Percentiles rank a stretch among this genome's conserved stretches.
Evolutionary conservation across 1,140 invertebrate genomes (phyloP).

Genomic region (Drosophila kurseongensis): DNA sequence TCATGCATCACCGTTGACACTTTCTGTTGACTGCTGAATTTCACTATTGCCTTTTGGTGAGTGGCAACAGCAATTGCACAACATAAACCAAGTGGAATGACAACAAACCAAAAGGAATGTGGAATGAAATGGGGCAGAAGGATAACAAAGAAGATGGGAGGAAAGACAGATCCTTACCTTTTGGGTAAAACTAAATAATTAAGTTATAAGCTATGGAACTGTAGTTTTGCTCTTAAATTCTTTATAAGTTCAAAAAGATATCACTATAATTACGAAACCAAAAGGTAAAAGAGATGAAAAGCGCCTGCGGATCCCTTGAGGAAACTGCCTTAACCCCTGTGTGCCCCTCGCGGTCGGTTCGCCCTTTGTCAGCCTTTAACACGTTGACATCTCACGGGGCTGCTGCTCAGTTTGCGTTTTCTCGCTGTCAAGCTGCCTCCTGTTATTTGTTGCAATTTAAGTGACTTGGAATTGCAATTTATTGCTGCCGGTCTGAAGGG

Average conservation of each 20-base stretch:
- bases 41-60: constrained; percentile 15
- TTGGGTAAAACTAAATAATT: no score
- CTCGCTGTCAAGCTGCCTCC: constrained; percentile 68
- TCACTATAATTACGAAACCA: not conserved
- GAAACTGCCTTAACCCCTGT: constrained; percentile 3
- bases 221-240: no score
- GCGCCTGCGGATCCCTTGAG: not conserved
- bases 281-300: constrained; percentile 7
- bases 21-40: constrained; percentile 35
- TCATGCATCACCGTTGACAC: constrained; percentile 54
- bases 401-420: constrained; percentile 54
- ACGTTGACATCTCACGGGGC: constrained; percentile 73
- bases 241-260: not conserved
- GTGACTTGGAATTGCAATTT: constrained; percentile 83
- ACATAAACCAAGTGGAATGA: constrained; percentile 45
- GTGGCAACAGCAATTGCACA: constrained; percentile 28
- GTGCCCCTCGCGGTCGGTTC: not conserved
- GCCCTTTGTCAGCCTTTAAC: constrained; percentile 51
- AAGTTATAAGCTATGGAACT: no score
- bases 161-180: not conserved
- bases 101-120: not conserved
- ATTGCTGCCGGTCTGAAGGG: constrained; percentile 54
- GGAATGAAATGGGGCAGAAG: not conserved
- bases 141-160: no score
- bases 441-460: constrained; percentile 82